Conservation (phyloP, 2,888 invertebrate species). For the Mythimna lalbum region DNA sequence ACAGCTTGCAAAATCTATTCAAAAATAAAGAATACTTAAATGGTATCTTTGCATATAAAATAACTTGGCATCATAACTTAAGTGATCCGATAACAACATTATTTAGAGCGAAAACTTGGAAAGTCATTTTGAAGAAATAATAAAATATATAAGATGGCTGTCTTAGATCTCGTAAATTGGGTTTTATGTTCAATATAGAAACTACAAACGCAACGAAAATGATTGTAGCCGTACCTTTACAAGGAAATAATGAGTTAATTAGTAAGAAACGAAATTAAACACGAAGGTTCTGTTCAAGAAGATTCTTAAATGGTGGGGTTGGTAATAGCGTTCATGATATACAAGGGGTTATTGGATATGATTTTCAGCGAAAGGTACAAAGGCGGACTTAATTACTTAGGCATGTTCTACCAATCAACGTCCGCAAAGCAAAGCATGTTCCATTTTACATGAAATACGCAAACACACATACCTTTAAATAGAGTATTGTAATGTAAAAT, state of each 20-base stretch:
- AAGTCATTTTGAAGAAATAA: conserved; percentile 31
- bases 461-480: no score
- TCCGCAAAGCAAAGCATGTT: no score
- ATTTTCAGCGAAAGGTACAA: background rate
- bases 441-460: no score
- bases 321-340: background rate
- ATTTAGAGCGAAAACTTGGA: conserved; percentile 26
- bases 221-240: conserved; percentile 4
- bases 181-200: conserved; percentile 21
- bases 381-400: no score
- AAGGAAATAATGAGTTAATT: conserved; percentile 18
- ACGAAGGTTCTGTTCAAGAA: background rate
- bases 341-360: background rate
- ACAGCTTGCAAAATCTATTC: no score
- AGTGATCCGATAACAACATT: conserved; percentile 38
- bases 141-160: conserved; percentile 23
- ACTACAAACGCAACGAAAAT: conserved; percentile 16
- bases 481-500: no score
- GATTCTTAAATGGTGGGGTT: conserved; percentile 6
- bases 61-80: conserved; percentile 11
- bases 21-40: background rate
- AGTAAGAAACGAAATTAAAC: conserved; percentile 7
- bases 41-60: conserved; percentile 16
- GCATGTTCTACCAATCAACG: no score
- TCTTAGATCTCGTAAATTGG: conserved; percentile 27